Percentiles rank a stretch among this genome's conserved stretches.
phyloP scores from a whole-genome alignment of 1,140 invertebrate species.

The Brachystomella parvula region DNA sequence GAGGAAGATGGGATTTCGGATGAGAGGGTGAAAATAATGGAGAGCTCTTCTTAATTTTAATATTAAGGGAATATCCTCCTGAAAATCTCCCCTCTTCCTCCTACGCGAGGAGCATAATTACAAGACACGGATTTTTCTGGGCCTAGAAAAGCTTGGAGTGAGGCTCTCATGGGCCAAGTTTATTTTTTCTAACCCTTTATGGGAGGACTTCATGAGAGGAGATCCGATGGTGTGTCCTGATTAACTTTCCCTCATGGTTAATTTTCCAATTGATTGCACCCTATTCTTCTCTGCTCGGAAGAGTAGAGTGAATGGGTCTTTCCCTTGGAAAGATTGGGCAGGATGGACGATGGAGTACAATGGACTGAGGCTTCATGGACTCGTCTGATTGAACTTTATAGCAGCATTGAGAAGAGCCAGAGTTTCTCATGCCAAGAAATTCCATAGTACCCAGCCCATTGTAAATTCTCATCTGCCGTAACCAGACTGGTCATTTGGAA shows the following conservation, averaged over 20 bases:
- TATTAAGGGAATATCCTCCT: neutral
- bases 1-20: neutral
- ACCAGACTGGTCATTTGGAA: too few species aligned
- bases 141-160: too few species aligned
- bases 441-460: too few species aligned
- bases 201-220: too few species aligned
- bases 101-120: too few species aligned
- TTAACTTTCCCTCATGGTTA: conserved; percentile 9
- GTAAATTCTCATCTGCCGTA: too few species aligned
- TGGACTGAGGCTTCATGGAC: neutral
- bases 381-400: conserved; percentile 6
- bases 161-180: too few species aligned
- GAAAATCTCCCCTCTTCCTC: neutral
- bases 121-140: too few species aligned
- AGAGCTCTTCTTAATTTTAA: neutral
- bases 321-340: conserved; percentile 1
- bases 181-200: too few species aligned
- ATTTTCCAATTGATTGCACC: conserved; percentile 9
- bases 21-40: neutral
- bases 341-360: neutral
- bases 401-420: neutral
- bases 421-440: neutral
- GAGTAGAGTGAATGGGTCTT: too few species aligned
- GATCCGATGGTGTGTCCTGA: conserved; percentile 7
- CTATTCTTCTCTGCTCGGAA: neutral